A percentile compares a stretch with the other conserved stretches of the same genome.
Evolutionary conservation across 1,140 invertebrate genomes (phyloP).

Genomic region (Paraescarpia echinospica): DNA sequence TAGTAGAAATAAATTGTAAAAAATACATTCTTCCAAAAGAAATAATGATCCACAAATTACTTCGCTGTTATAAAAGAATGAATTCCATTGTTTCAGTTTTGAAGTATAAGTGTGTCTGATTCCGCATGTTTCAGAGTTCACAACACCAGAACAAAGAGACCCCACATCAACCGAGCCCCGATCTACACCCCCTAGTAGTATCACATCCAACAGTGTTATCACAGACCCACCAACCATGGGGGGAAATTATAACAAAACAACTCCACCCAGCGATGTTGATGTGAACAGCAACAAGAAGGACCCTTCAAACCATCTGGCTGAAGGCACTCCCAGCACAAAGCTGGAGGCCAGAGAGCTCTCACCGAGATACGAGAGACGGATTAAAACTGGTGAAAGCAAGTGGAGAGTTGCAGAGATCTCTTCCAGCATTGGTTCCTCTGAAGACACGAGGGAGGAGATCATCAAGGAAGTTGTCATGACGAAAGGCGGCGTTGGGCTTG

Average conservation of each 20-base stretch:
- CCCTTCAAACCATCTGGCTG: background rate
- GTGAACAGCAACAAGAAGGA: background rate
- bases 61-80: too few relatives aligned
- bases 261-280: background rate
- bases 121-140: background rate
- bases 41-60: too few relatives aligned
- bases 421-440: background rate
- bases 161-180: background rate
- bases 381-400: background rate
- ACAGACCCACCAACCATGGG: background rate
- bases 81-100: too few relatives aligned
- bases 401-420: background rate
- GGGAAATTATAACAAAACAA: background rate
- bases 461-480: slow-evolving; percentile 49
- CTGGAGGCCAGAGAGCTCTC: background rate
- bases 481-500: slow-evolving; percentile 86
- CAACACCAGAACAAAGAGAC: background rate
- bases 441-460: background rate
- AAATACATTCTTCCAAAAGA: too few relatives aligned
- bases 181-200: background rate
- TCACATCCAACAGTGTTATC: background rate
- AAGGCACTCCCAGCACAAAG: background rate
- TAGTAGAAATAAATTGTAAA: too few relatives aligned
- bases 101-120: too few relatives aligned
- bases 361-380: background rate